Evolutionary conservation across 1,140 invertebrate genomes (phyloP).

Genomic region (Drosophila bifasciata): DNA sequence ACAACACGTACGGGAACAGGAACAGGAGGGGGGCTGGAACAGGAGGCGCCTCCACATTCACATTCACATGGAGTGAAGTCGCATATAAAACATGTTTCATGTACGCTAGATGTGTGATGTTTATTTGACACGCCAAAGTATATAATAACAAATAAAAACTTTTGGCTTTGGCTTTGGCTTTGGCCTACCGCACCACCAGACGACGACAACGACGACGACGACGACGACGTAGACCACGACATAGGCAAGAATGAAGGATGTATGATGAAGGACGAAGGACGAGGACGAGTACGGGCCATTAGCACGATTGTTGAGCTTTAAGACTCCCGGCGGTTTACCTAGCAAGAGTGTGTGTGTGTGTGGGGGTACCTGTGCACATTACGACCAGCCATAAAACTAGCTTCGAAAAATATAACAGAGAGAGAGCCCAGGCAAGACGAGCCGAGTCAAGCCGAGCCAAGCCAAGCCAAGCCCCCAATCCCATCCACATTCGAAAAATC

Average conservation of each 20-base stretch:
- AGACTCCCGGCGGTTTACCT: slow-evolving; percentile 58
- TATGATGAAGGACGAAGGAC: slow-evolving; percentile 32
- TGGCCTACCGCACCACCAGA: slow-evolving; percentile 26
- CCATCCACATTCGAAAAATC: no score
- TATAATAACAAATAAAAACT: slow-evolving; percentile 83
- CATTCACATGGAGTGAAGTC: slow-evolving; percentile 36
- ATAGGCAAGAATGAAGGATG: no score
- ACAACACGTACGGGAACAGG: slow-evolving; percentile 57
- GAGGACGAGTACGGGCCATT: slow-evolving; percentile 74
- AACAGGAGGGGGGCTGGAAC: slow-evolving; percentile 16
- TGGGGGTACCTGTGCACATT: slow-evolving; percentile 58
- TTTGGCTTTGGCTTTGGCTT: slow-evolving; percentile 67
- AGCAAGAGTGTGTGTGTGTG: slow-evolving; percentile 19
- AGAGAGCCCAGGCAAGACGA: no score
- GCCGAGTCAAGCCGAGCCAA: background rate
- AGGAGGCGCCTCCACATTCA: slow-evolving; percentile 33
- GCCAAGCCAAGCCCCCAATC: no score
- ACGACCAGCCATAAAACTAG: slow-evolving; percentile 73
- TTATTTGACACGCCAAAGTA: slow-evolving; percentile 82
- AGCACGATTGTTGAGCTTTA: slow-evolving; percentile 81
- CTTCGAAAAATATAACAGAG: slow-evolving; percentile 25
- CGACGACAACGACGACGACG: slow-evolving; percentile 14
- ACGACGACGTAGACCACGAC: slow-evolving; percentile 7
- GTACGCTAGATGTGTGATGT: slow-evolving; percentile 79
- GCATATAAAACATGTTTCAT: slow-evolving; percentile 80